These are phyloP conservation scores for Tachina fera DNA, from an alignment of 2,888 invertebrate genomes.

Conservation along the genomic window DNA sequence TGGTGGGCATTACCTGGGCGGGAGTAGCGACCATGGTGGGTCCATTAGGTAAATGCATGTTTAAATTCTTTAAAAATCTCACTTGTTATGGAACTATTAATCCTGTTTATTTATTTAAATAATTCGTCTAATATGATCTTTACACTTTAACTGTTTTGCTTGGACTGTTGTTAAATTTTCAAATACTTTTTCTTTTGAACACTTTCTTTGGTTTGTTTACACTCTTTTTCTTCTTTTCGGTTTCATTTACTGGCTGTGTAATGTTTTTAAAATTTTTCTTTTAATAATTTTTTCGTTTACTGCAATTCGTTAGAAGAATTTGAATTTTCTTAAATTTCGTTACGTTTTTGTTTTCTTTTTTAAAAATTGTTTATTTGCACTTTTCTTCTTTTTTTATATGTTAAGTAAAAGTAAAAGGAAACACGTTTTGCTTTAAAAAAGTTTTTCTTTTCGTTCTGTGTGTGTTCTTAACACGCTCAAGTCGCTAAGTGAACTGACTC, in stretches of 20 bases:
- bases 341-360: constrained; percentile 43
- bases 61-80: constrained; percentile 66
- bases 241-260: constrained; percentile 20
- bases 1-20: constrained; percentile 73
- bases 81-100: constrained; percentile 21
- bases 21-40: constrained; percentile 80
- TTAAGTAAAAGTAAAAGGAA: constrained; percentile 30
- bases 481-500: constrained; percentile 83
- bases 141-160: constrained; percentile 41
- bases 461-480: constrained; percentile 81
- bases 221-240: constrained; percentile 21
- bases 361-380: constrained; percentile 15
- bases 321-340: constrained; percentile 43
- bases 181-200: constrained; percentile 46
- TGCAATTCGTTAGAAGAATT: constrained; percentile 34
- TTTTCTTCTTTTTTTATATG: background rate
- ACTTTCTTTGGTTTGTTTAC: constrained; percentile 13
- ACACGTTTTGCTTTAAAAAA: background rate
- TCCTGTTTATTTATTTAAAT: constrained; percentile 32
- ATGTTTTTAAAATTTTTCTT: constrained; percentile 14
- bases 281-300: constrained; percentile 11
- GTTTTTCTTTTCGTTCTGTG: constrained; percentile 31
- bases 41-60: constrained; percentile 82
- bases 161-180: constrained; percentile 27
- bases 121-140: constrained; percentile 16